A percentile compares a stretch with the other conserved stretches of the same genome.
Evolutionary conservation across 2,888 invertebrate genomes (phyloP).

Genomic region (Coelinius sp.): DNA sequence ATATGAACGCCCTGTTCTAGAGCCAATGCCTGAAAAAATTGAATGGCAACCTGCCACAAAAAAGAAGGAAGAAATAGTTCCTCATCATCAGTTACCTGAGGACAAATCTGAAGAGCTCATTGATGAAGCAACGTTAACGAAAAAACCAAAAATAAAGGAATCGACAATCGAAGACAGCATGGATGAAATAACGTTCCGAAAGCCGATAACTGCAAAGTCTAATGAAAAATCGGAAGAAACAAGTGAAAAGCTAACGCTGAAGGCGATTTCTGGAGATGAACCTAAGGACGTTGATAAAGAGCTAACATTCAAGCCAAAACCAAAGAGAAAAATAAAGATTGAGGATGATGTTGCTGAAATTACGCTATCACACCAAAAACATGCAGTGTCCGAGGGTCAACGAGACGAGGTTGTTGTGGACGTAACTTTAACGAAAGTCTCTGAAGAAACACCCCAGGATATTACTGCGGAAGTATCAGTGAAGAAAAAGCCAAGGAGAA

Average conservation of each 20-base stretch:
- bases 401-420: conserved; percentile 46
- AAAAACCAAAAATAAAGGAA: conserved; percentile 44
- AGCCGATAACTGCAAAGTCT: conserved; percentile 45
- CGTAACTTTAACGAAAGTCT: conserved; percentile 41
- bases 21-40: conserved; percentile 68
- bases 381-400: conserved; percentile 59
- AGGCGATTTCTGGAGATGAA: not conserved
- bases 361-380: conserved; percentile 52
- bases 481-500: conserved; percentile 55
- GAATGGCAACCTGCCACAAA: conserved; percentile 61
- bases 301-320: conserved; percentile 52
- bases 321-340: conserved; percentile 47
- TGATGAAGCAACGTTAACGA: conserved; percentile 37
- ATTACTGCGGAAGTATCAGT: conserved; percentile 55
- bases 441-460: conserved; percentile 54
- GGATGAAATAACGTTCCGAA: not conserved
- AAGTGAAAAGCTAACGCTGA: conserved; percentile 41
- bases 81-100: conserved; percentile 54
- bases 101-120: conserved; percentile 57
- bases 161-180: not conserved
- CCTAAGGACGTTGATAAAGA: conserved; percentile 43
- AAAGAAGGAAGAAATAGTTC: conserved; percentile 57
- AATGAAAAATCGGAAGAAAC: conserved; percentile 64
- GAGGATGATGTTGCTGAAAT: not conserved
- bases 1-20: conserved; percentile 66